A percentile compares a stretch with the other conserved stretches of the same genome.
Evolutionary conservation across 2,888 invertebrate species (phyloP).

Genomic region (Xanthia togata): DNA sequence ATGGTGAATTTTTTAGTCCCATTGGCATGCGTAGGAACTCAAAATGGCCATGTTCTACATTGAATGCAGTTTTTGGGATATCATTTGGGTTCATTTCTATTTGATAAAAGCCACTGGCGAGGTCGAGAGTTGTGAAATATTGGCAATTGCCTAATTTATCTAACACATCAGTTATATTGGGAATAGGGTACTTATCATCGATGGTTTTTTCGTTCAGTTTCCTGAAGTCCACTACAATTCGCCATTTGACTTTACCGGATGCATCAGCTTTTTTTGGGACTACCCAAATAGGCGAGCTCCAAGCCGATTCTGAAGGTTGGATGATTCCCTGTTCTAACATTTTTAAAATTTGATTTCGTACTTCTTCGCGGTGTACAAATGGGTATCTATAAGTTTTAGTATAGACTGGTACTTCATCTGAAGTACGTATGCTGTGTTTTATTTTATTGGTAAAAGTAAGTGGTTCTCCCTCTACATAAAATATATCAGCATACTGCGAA

Average conservation of each 20-base stretch:
- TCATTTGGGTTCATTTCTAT: not conserved
- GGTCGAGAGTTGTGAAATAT: not conserved
- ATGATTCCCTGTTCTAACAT: not conserved
- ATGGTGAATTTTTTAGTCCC: not conserved
- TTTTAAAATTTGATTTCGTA: not conserved
- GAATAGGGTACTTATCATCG: not conserved
- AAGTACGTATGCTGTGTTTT: not conserved
- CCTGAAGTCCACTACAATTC: too few species aligned
- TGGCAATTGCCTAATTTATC: not conserved
- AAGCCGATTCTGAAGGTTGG: too few species aligned
- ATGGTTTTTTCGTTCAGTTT: too few species aligned
- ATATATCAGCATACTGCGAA: constrained; percentile 36
- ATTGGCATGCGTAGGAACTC: not conserved
- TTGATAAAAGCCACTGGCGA: not conserved
- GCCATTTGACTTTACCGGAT: too few species aligned
- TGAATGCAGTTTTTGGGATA: not conserved
- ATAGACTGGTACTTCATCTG: not conserved
- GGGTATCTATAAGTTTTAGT: constrained; percentile 8
- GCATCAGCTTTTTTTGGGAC: too few species aligned
- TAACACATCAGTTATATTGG: too few species aligned
- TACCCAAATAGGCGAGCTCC: too few species aligned
- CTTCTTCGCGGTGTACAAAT: constrained; percentile 4
- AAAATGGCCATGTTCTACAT: not conserved
- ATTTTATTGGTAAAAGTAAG: too few species aligned
- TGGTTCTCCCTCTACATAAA: too few species aligned